Evolutionary conservation across 2,888 invertebrate species (phyloP), one percentile per base, ranked within the genome.

Genomic region (Drymonia ruficornis): DNA sequence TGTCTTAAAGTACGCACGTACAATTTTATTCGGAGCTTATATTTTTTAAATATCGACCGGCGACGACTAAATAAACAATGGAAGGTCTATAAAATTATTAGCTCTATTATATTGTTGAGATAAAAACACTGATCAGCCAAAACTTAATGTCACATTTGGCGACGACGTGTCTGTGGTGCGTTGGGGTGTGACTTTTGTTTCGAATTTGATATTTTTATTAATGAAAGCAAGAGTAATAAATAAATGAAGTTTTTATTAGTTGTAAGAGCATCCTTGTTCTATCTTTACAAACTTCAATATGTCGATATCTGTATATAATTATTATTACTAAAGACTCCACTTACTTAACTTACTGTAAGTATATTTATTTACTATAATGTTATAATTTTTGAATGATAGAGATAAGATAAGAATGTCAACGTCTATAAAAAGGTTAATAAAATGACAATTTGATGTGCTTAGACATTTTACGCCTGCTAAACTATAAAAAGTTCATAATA

Each of bases 81-180:
- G 34, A 47, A 13, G 2, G 34, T 31, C 16, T 29, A 46, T 46
- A 46, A 46, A 29, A 46, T 31, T 13, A 36, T 51, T 64, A 62
- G 58, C 62, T 62, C 52, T 52, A 59, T 64, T 61, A 62, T 60
- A 62, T 63, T 62, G 53, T 64, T 49, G 61, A 52, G 63, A 63
- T 64, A 68, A 68, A 66, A 63, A 63, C 67, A 64, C 50, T 51
- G 50, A 58, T 66, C 69, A 57, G 65, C 67, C 63, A 64, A 65
- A 72, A 71, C 61, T 76, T 78, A 80, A 80, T 78, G 75, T 65
- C 63, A 67, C 72, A 70, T 76, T 73, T 70, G 80, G 80, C 80
- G 77, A 61, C 79, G 67, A 67, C 65, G 67, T 67, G 81, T 80
- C 80, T 78, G 64, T 65, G 59, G 53, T 67, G 61, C 61, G 55